Evolutionary conservation across 2,797 vertebrate species (phyloP).

Genomic region (Sorex maritimensis): DNA sequence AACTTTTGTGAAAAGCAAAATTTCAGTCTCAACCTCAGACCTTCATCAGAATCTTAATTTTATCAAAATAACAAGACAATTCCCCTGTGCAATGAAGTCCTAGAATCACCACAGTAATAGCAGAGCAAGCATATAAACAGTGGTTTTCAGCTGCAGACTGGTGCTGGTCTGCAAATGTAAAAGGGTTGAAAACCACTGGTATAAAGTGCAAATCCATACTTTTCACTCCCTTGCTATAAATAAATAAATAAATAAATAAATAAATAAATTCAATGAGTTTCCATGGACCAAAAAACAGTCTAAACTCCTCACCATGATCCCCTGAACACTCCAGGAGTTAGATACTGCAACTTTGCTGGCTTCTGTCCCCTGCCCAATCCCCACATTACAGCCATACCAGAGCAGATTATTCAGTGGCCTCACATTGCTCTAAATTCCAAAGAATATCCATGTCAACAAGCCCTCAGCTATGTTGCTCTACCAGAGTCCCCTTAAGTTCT

Average conservation of each 20-base stretch:
- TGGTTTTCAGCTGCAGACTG: no score
- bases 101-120: background rate
- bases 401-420: background rate
- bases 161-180: no score
- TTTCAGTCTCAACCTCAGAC: background rate
- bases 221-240: background rate
- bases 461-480: background rate
- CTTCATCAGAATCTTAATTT: background rate
- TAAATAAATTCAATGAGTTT: background rate
- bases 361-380: background rate
- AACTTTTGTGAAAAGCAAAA: background rate
- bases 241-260: no score
- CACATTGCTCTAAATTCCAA: background rate
- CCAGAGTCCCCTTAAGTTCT: background rate
- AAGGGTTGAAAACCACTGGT: background rate
- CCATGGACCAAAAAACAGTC: background rate
- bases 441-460: fast-evolving
- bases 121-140: background rate
- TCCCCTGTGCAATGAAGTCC: background rate
- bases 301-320: background rate
- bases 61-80: background rate
- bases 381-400: background rate
- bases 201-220: constrained; percentile 9
- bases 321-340: background rate
- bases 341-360: background rate